Conservation (phyloP, 2,113 vertebrate genomes). For the Nycticebus coucang region DNA sequence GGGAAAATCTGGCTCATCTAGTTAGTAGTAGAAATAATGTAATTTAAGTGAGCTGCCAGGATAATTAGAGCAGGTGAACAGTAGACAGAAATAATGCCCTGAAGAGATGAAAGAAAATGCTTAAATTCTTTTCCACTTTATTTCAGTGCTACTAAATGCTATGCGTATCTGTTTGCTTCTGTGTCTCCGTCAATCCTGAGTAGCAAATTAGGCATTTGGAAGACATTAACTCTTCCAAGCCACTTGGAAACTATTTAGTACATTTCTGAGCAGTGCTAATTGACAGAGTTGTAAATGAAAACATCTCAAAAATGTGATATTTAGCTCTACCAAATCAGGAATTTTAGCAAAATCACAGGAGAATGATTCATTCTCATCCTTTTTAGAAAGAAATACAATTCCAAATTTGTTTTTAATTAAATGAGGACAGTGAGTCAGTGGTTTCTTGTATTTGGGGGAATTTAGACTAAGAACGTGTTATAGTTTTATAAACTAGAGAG, state of each 20-base stretch:
- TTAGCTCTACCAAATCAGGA: constrained; percentile 53
- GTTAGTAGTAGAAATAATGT: constrained; percentile 75
- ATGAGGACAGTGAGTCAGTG: constrained; percentile 20
- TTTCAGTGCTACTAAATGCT: constrained; percentile 48
- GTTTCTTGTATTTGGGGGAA: neutral
- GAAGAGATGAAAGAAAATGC: constrained; percentile 71
- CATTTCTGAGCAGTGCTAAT: constrained; percentile 61
- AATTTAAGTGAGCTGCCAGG: constrained; percentile 71
- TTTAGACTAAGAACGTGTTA: neutral
- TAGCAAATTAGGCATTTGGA: constrained; percentile 68
- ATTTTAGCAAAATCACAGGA: constrained; percentile 60
- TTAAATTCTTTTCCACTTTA: constrained; percentile 64
- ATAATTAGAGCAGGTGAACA: constrained; percentile 79
- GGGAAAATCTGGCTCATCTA: constrained; percentile 75
- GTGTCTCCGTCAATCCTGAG: constrained; percentile 58
- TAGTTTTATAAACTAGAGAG: neutral
- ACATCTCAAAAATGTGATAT: constrained; percentile 68
- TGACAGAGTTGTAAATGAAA: constrained; percentile 72
- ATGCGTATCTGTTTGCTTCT: constrained; percentile 57
- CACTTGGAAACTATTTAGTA: constrained; percentile 52
- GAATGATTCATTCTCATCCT: constrained; percentile 56
- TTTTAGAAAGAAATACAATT: constrained; percentile 51
- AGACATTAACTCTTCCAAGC: constrained; percentile 66
- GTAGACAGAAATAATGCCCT: constrained; percentile 74
- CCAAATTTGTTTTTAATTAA: constrained; percentile 50